These are phyloP conservation scores for Scomber colias DNA, from an alignment of 2,113 vertebrate genomes.

Conservation along the genomic window DNA sequence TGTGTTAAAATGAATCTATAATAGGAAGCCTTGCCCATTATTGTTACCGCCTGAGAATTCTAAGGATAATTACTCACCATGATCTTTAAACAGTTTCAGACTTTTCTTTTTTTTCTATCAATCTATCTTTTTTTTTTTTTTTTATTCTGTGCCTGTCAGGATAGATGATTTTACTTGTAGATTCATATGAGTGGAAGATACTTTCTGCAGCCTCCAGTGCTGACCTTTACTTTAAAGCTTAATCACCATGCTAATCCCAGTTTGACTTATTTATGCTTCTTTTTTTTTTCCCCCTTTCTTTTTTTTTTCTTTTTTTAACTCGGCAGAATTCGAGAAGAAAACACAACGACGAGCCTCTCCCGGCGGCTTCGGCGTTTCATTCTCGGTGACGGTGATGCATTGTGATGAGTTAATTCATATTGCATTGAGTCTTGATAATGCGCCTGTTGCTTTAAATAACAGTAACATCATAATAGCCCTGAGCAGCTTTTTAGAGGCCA, in stretches of 20 bases:
- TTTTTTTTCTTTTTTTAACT: constrained; percentile 39
- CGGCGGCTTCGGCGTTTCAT: constrained; percentile 23
- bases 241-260: constrained; percentile 37
- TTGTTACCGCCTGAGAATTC: too few relatives aligned
- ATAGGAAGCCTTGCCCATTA: too few relatives aligned
- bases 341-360: constrained; percentile 14
- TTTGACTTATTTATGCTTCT: constrained; percentile 33
- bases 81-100: constrained; percentile 1
- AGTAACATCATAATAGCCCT: constrained; percentile 29
- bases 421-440: constrained; percentile 29
- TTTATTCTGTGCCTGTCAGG: too few relatives aligned
- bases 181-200: not conserved
- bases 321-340: constrained; percentile 26
- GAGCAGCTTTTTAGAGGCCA: constrained; percentile 31
- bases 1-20: too few relatives aligned
- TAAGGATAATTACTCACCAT: not conserved
- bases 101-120: not conserved
- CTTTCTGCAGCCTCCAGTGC: constrained; percentile 24
- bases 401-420: constrained; percentile 65
- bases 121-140: not conserved
- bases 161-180: not conserved
- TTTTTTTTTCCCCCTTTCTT: constrained; percentile 27
- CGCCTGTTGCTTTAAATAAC: constrained; percentile 57
- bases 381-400: constrained; percentile 54
- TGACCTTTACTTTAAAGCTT: constrained; percentile 58